Conservation (phyloP, 2,888 invertebrate species). For the Mythimna albipuncta region DNA sequence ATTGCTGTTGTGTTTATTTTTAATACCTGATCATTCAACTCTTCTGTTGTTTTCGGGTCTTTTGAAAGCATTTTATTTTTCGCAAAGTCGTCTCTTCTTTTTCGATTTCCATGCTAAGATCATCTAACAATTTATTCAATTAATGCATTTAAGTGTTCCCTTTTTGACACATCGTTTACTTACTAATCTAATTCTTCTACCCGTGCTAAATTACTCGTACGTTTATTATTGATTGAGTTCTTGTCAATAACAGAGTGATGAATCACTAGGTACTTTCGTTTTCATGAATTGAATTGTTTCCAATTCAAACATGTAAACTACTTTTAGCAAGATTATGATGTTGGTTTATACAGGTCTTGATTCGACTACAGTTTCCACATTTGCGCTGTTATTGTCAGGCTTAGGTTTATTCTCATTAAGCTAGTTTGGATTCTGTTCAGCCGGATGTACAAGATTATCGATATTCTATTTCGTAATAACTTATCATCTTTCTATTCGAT, state of each 20-base stretch:
- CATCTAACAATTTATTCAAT: background rate
- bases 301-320: slow-evolving; percentile 24
- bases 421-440: background rate
- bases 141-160: too few species aligned
- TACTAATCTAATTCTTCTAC: background rate
- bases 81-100: background rate
- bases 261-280: slow-evolving; percentile 36
- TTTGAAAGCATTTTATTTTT: background rate
- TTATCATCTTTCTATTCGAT: background rate
- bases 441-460: background rate
- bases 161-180: too few species aligned
- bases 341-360: background rate
- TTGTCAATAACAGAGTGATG: slow-evolving; percentile 23
- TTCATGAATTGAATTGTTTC: slow-evolving; percentile 48
- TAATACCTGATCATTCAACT: slow-evolving; percentile 37
- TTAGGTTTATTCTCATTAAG: background rate
- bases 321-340: slow-evolving; percentile 7
- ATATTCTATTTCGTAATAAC: background rate
- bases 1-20: slow-evolving; percentile 53
- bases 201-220: background rate
- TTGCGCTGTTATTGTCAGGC: background rate
- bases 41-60: slow-evolving; percentile 23
- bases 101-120: background rate
- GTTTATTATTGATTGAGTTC: slow-evolving; percentile 15
- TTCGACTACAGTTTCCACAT: background rate